A percentile compares a stretch with the other conserved stretches of the same genome.
Evolutionary conservation across 2,113 vertebrate species (phyloP).

Genomic region (Stictonetta naevosa): DNA sequence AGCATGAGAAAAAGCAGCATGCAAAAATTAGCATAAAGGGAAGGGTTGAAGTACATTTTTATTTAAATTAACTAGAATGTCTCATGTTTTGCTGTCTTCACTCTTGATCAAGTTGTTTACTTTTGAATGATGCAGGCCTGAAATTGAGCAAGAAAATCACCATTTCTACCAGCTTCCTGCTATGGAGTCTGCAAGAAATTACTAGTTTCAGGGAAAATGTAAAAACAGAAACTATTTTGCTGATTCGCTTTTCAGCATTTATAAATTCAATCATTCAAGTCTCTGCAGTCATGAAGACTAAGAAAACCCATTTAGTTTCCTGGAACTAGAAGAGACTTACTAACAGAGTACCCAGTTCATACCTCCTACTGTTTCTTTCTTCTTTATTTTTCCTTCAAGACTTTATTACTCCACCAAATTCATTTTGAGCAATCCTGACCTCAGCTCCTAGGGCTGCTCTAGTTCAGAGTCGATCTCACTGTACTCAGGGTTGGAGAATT

Average conservation of each 20-base stretch:
- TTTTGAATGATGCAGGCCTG: slow-evolving; percentile 1
- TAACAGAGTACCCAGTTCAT: slow-evolving; percentile 9
- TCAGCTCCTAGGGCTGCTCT: slow-evolving; percentile 48
- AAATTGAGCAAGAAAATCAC: not conserved
- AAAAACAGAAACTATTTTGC: not conserved
- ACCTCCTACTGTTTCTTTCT: slow-evolving; percentile 30
- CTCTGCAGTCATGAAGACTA: not conserved
- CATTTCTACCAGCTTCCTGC: not conserved
- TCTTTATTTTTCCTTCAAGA: slow-evolving; percentile 52
- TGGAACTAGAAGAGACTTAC: slow-evolving; percentile 5
- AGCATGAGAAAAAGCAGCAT: not conserved
- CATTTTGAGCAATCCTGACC: slow-evolving; percentile 56
- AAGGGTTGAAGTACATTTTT: not conserved
- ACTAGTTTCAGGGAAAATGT: not conserved
- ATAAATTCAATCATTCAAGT: not conserved
- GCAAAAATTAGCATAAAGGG: slow-evolving; percentile 26
- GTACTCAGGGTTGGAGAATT: slow-evolving; percentile 45
- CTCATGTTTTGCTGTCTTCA: not conserved
- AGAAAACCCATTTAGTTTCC: slow-evolving; percentile 9
- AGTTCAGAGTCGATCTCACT: slow-evolving; percentile 16
- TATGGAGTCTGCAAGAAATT: not conserved
- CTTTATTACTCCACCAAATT: slow-evolving; percentile 56
- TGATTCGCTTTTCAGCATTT: not conserved
- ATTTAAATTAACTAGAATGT: slow-evolving; percentile 35
- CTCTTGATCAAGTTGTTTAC: not conserved